phyloP scores from a whole-genome alignment of 2,113 vertebrate genomes.

The Cyanistes caeruleus region DNA sequence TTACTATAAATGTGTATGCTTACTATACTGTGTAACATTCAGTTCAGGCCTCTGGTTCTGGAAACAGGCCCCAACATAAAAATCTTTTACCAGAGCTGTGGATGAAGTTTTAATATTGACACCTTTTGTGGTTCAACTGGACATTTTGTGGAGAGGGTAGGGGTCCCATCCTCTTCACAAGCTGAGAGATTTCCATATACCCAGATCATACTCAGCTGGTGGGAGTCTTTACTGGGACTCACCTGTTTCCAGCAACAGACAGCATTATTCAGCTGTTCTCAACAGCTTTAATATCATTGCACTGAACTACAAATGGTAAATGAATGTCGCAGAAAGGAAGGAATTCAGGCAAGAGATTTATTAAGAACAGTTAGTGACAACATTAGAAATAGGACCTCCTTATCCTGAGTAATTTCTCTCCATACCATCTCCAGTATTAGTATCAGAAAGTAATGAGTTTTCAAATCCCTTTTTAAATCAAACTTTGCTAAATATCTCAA shows the following conservation, averaged over 20 bases:
- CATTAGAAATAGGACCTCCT: background rate
- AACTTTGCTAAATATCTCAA: background rate
- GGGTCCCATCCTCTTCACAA: background rate
- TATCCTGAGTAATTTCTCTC: background rate
- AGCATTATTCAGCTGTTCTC: fast-evolving
- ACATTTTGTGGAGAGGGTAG: background rate
- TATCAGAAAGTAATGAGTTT: background rate
- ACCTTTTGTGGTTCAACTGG: background rate
- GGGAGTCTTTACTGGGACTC: background rate
- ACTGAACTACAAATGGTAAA: background rate
- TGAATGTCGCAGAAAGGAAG: background rate
- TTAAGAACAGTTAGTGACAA: background rate
- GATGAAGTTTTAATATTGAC: background rate
- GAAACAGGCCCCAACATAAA: background rate
- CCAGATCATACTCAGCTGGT: background rate
- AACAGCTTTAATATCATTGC: background rate
- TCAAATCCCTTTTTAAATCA: background rate
- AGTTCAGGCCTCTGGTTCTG: background rate
- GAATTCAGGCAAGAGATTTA: background rate
- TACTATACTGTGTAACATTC: fast-evolving
- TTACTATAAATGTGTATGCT: background rate
- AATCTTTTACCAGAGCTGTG: background rate
- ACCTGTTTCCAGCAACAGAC: background rate
- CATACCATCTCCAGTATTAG: background rate
- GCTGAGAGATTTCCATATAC: background rate